These are phyloP conservation scores for Cygnus olor DNA, from an alignment of 2,797 vertebrate genomes.

Conservation along the genomic window DNA sequence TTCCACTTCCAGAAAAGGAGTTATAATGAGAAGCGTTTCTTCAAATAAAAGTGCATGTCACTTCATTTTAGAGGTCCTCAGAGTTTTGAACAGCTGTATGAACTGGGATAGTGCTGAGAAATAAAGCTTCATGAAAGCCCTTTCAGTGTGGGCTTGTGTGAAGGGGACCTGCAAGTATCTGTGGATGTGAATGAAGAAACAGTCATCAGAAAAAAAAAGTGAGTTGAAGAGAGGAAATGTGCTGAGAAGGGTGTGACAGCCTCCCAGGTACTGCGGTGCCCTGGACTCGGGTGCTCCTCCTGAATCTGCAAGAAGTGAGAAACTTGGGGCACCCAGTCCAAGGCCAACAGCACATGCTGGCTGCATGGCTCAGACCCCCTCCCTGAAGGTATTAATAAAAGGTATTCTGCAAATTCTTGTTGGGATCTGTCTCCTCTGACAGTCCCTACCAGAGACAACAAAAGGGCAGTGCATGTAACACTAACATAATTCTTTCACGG, in stretches of 20 bases:
- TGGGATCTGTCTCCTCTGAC: not conserved
- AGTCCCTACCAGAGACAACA: not conserved
- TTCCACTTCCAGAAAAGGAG: constrained; percentile 22
- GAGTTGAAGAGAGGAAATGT: not conserved
- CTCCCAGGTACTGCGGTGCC: not conserved
- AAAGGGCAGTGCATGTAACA: not conserved
- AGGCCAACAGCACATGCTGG: not conserved
- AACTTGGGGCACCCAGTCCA: not conserved
- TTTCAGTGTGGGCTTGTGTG: not conserved
- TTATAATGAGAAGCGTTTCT: constrained; percentile 31
- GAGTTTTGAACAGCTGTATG: not conserved
- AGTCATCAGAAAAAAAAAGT: not conserved
- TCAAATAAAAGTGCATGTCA: not conserved
- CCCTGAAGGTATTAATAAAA: not conserved
- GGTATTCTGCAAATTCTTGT: not conserved
- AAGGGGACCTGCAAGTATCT: not conserved
- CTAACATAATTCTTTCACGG: not conserved
- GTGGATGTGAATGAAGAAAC: not conserved
- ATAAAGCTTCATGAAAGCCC: not conserved
- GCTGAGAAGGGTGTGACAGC: not conserved
- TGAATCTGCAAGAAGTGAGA: not conserved
- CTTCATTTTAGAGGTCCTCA: constrained; percentile 14
- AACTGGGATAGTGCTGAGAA: not conserved
- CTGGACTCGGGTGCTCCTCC: not conserved
- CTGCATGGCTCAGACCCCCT: not conserved